Base-by-base conservation (phyloP, 92 coral and sea anemone species). In the Umimayanthus chanpuru region DNA sequence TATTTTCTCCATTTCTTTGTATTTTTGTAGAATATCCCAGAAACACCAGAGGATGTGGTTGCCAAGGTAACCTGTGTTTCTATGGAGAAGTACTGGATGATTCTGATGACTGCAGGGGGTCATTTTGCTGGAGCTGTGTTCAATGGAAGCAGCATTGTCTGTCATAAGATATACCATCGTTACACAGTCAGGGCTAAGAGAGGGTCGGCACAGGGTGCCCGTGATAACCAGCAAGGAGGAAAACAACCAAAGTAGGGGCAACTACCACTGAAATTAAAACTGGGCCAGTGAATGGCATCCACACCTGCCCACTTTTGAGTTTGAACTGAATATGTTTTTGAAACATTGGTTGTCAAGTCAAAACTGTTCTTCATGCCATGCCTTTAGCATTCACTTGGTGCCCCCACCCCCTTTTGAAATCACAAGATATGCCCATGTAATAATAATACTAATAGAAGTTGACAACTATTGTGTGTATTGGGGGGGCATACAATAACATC, bases 71-170 rank as follows among this genome's bases (percentile, higher is more conserved):
- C 79, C 11, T 81, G 86, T 49, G 71, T 94, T 49, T 83, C 94
- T 71, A 85, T 79, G 36, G 91, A 94, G 58, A 86, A 85, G n/a
- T 83, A 70, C 71, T 97, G 99, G 99, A 58, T 95, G 38, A 68
- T 97, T 21, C 82, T 97, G 58, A 94, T 97, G 99, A 97, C 98
- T 29, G 98, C 96, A 6, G 98, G 99, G 76, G 99, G 99, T 4
- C 99, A 97, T 90, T 97, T 97, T 95, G 99, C 99, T 79, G 97
- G 94, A 5, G 99, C 98, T 15, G 98, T 97, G 50, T 97, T 97
- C 81, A 93, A 83, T 39, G 97, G 99, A 20, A 89, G 91, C 80
- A 85, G 85, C 15, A 93, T 95, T 70, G 91, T 97, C 47, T 94
- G 90, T 18, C 98, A 94, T 87, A 97, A 97, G 85, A 97, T 98